Evolutionary conservation across 2,888 invertebrate genomes (phyloP), one percentile per base, ranked within the genome.

Genomic region (Folsomia manolachei): DNA sequence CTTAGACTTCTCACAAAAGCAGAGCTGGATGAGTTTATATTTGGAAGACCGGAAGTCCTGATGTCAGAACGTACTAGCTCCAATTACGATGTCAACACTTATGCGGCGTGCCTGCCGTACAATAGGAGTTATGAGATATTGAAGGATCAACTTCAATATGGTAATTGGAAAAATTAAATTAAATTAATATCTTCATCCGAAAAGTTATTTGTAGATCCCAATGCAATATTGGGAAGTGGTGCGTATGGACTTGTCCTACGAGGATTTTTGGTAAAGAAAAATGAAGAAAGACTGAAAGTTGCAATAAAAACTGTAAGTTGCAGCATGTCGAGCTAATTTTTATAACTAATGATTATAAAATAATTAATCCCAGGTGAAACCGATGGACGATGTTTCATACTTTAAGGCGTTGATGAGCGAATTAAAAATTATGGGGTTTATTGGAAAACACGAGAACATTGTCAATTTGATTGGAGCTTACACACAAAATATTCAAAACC

Each of bases 1-100:
- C 70, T 76, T 11, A 62, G 69, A 25, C 23, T 66, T 14, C 51
- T 76, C 1, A 76, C 69, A 19, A 70, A 74, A 67, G 71, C 73
- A 2, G 75, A 76, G 51, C 67, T 76, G 1, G 75, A 76, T 27
- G 75, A 76, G 53, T 76, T 76, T 39, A 63, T 71, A 24, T 70
- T 72, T 65, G 75, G 75, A 39, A 70, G 63, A 25, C 75, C 75
- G 1, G 75, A 76, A 39, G 61, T 74, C n/a, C 67, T 76, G 4
- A 62, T 39, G 18, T 61, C 19, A 4, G 66, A 68, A 11, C 63
- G 70, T 18, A 70, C 70, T 24, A 69, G 64, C 18, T 72, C 69
- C 23, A 61, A 67, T 9, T 69, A 71, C n/a, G 73, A 74, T 51
- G 71, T 76, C 11, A 76, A 76, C 52, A 70, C 71, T 23, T 76